These are phyloP conservation scores for Scaptomyza reducta DNA, from an alignment of 2,888 invertebrate species.

Conservation along the genomic window DNA sequence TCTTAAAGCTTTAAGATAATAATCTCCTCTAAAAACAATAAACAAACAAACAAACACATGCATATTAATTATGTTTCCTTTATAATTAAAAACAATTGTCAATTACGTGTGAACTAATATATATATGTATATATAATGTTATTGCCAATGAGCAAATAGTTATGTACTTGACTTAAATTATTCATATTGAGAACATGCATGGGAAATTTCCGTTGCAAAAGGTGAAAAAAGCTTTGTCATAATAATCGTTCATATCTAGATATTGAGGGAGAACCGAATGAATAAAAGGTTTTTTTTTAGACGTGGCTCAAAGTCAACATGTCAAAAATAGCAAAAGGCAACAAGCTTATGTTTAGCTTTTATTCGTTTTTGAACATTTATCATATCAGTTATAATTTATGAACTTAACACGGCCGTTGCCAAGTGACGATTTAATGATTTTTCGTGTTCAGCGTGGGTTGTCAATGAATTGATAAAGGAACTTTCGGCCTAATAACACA, in stretches of 20 bases:
- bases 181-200: conserved; percentile 38
- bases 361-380: conserved; percentile 3
- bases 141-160: conserved; percentile 9
- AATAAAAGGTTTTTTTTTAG: not conserved
- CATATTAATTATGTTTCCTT: no score
- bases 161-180: conserved; percentile 38
- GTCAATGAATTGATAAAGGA: conserved; percentile 31
- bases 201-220: conserved; percentile 35
- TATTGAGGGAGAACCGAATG: not conserved
- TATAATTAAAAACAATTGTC: no score
- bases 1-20: not conserved
- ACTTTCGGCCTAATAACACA: conserved; percentile 3
- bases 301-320: conserved; percentile 8
- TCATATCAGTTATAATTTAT: conserved; percentile 11
- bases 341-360: not conserved
- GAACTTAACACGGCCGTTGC: not conserved
- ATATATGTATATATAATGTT: conserved; percentile 2
- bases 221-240: conserved; percentile 3
- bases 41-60: no score
- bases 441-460: not conserved
- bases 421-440: conserved; percentile 7
- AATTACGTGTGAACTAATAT: no score
- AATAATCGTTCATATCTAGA: conserved; percentile 1
- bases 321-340: conserved; percentile 11
- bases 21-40: not conserved